Evolutionary conservation across 1,140 invertebrate species (phyloP).

Genomic region (Drosophila busckii): DNA sequence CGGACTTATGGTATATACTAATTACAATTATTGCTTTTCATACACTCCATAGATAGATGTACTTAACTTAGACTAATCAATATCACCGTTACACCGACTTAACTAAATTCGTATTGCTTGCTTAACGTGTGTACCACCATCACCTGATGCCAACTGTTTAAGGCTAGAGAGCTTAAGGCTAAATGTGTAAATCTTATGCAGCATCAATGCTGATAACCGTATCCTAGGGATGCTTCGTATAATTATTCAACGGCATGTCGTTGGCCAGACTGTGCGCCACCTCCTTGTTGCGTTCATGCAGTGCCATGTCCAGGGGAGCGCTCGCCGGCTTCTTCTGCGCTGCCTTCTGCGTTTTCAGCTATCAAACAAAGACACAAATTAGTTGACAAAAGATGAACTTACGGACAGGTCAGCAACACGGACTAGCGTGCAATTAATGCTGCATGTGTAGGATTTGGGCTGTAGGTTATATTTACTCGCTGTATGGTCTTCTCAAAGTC

Average conservation of each 20-base stretch:
- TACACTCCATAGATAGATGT: conserved; percentile 10
- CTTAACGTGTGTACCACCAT: conserved; percentile 63
- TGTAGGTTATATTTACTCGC: conserved; percentile 55
- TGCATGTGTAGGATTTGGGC: neutral
- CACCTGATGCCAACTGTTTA: conserved; percentile 55
- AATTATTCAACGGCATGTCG: conserved; percentile 74
- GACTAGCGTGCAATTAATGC: neutral
- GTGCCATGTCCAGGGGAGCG: conserved; percentile 58
- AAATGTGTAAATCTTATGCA: conserved; percentile 46
- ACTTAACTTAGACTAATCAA: conserved; percentile 22
- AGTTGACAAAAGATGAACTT: conserved; percentile 9
- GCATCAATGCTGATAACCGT: conserved; percentile 64
- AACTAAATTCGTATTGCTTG: conserved; percentile 40
- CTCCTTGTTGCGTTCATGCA: conserved; percentile 70
- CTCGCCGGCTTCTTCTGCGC: conserved; percentile 64
- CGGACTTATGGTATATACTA: too few relatives aligned
- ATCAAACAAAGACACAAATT: neutral
- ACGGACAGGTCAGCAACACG: too few relatives aligned
- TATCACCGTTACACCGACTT: conserved; percentile 37
- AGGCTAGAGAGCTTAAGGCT: too few relatives aligned
- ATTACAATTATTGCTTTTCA: conserved; percentile 8
- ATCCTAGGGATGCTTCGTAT: conserved; percentile 78
- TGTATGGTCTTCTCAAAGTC: conserved; percentile 78
- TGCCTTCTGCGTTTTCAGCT: conserved; percentile 78
- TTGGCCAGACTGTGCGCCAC: conserved; percentile 63